Conservation (phyloP, 1,140 invertebrate species). For the Venustaconcha ellipsiformis region DNA sequence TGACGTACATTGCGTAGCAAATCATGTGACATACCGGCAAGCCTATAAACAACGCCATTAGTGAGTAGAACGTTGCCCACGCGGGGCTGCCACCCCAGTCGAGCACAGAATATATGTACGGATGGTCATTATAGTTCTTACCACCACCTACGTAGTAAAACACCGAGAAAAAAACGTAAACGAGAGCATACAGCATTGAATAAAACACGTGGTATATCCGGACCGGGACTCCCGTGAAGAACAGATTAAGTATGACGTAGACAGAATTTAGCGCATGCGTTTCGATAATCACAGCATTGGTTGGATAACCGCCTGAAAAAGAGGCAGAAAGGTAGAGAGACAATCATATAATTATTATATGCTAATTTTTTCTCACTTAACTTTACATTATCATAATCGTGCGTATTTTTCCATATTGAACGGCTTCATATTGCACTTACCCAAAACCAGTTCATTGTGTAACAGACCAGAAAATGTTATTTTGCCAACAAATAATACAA, state of each 20-base stretch:
- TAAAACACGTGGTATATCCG: constrained; percentile 80
- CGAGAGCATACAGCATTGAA: constrained; percentile 74
- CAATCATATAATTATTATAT: background rate
- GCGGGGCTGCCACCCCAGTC: constrained; percentile 52
- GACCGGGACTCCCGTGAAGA: constrained; percentile 78
- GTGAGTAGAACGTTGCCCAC: constrained; percentile 30
- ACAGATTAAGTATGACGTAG: constrained; percentile 80
- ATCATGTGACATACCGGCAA: constrained; percentile 42
- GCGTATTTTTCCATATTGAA: too few species aligned
- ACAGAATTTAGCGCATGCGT: constrained; percentile 80
- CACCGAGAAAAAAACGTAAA: constrained; percentile 78
- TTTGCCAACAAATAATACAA: too few species aligned
- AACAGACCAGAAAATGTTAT: too few species aligned
- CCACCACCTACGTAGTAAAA: constrained; percentile 77
- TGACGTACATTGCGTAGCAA: constrained; percentile 34
- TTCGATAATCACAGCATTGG: constrained; percentile 38
- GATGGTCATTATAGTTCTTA: constrained; percentile 66
- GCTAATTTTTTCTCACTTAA: background rate
- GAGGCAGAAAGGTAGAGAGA: background rate
- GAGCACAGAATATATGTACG: constrained; percentile 62
- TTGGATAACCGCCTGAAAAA: constrained; percentile 25
- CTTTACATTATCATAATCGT: too few species aligned
- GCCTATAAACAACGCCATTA: constrained; percentile 34
- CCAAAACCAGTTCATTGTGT: too few species aligned
- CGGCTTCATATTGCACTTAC: too few species aligned